A percentile compares a stretch with the other conserved stretches of the same genome.
phyloP scores from a whole-genome alignment of 2,797 vertebrate species.

The Oreochromis mossambicus region DNA sequence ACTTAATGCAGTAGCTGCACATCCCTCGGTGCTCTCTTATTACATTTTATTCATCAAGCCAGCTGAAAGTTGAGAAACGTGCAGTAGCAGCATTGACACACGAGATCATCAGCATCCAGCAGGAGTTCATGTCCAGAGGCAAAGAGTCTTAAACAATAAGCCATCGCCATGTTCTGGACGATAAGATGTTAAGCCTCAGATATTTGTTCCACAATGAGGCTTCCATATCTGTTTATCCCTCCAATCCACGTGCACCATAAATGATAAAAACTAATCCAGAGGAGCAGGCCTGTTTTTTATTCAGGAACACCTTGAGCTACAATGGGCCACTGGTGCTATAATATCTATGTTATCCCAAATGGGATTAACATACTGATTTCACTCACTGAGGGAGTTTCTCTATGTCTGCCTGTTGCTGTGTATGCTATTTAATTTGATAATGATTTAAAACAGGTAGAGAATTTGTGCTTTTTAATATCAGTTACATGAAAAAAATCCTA shows the following conservation, averaged over 20 bases:
- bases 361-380: conserved; percentile 52
- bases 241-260: conserved; percentile 59
- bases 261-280: conserved; percentile 60
- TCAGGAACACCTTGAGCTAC: conserved; percentile 48
- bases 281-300: conserved; percentile 56
- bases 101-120: conserved; percentile 10
- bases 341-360: conserved; percentile 30
- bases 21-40: background rate
- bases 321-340: conserved; percentile 5
- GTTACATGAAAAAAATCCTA: background rate
- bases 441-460: background rate
- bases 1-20: background rate
- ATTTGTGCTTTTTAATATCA: conserved; percentile 6
- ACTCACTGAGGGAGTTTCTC: conserved; percentile 12
- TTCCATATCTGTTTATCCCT: conserved; percentile 60
- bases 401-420: background rate
- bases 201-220: conserved; percentile 54
- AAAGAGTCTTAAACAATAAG: conserved; percentile 39
- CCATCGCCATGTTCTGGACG: conserved; percentile 5
- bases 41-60: background rate
- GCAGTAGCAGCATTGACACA: background rate
- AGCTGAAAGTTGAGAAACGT: background rate
- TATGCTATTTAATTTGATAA: background rate
- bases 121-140: conserved; percentile 42
- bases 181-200: conserved; percentile 45